Conservation (phyloP, 2,888 invertebrate species). For the Dinocampus coccinellae region DNA sequence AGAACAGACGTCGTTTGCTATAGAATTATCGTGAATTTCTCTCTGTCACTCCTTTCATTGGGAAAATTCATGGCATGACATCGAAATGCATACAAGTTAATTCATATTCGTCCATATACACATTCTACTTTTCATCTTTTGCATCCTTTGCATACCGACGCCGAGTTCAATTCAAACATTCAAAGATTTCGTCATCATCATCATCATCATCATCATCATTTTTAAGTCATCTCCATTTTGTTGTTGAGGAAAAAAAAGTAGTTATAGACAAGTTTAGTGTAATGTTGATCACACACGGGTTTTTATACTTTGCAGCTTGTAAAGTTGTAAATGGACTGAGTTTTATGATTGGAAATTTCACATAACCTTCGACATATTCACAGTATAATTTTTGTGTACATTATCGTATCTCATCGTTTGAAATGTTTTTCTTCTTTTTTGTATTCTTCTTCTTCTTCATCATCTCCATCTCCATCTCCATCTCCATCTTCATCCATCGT, state of each 20-base stretch:
- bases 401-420: slow-evolving; percentile 26
- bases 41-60: slow-evolving; percentile 49
- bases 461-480: no score
- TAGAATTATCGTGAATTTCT: slow-evolving; percentile 58
- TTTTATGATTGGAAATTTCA: slow-evolving; percentile 43
- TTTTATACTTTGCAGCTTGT: no score
- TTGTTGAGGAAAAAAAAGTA: no score
- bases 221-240: no score
- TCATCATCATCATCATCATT: neutral
- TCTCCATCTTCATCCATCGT: no score
- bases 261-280: no score
- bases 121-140: neutral
- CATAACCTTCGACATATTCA: slow-evolving; percentile 44
- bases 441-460: slow-evolving; percentile 1
- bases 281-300: no score
- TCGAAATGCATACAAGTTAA: slow-evolving; percentile 51
- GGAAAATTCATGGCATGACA: slow-evolving; percentile 58
- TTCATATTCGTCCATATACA: slow-evolving; percentile 43
- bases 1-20: slow-evolving; percentile 44
- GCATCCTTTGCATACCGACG: slow-evolving; percentile 16
- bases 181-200: neutral
- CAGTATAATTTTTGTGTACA: slow-evolving; percentile 10
- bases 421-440: slow-evolving; percentile 1
- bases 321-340: slow-evolving; percentile 20
- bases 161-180: slow-evolving; percentile 12